Evolutionary conservation across 2,113 vertebrate genomes (phyloP).

Genomic region (Diglossa brunneiventris): DNA sequence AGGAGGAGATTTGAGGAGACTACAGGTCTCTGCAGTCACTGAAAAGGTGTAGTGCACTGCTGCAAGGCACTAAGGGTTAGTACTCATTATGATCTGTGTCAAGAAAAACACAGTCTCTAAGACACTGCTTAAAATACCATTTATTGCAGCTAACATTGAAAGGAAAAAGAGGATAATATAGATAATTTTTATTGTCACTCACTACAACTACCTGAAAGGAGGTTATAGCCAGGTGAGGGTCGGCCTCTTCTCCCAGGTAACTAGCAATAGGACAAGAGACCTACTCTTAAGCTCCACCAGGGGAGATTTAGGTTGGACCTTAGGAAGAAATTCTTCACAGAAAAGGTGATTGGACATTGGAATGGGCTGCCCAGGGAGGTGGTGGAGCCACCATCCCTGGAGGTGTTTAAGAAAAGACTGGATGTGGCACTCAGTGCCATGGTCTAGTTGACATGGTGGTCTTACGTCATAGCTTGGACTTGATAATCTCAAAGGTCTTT

Average conservation of each 20-base stretch:
- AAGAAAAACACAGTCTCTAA: neutral
- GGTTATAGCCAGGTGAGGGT: neutral
- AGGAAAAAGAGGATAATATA: neutral
- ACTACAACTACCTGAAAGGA: neutral
- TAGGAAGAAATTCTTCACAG: neutral
- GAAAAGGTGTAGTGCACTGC: neutral
- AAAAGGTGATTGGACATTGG: neutral
- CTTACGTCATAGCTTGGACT: neutral
- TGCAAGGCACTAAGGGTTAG: neutral
- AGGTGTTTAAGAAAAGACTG: neutral
- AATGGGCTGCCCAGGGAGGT: neutral
- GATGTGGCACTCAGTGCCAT: neutral
- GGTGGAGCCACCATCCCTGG: neutral
- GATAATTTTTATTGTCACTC: neutral
- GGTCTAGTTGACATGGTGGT: neutral
- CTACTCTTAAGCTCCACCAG: neutral
- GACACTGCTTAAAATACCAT: neutral
- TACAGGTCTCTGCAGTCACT: neutral
- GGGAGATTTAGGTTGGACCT: neutral
- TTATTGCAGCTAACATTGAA: neutral
- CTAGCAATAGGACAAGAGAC: neutral
- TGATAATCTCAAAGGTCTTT: neutral
- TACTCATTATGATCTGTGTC: neutral
- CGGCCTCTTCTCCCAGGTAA: accelerated
- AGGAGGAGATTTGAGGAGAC: neutral